These are phyloP conservation scores for Criorhina ranunculi DNA, from an alignment of 2,888 invertebrate species.

Conservation along the genomic window DNA sequence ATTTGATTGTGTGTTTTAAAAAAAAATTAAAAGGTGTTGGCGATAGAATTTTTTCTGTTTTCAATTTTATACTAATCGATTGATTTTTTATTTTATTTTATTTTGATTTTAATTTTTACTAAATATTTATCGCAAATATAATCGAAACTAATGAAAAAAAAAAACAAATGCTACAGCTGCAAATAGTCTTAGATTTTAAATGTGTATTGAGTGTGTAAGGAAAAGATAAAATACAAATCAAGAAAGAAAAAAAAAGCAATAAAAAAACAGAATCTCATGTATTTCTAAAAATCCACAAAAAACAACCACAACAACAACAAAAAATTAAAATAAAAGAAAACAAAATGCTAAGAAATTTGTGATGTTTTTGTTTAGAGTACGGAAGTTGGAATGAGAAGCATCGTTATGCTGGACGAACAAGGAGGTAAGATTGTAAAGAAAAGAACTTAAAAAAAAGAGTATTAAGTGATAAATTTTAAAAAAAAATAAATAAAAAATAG, in stretches of 20 bases:
- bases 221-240: conserved; percentile 27
- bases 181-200: conserved; percentile 64
- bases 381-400: conserved; percentile 99
- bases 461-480: conserved; percentile 54
- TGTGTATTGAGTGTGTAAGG: conserved; percentile 64
- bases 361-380: conserved; percentile 96
- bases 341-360: conserved; percentile 79
- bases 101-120: conserved; percentile 59
- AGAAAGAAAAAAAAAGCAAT: conserved; percentile 24
- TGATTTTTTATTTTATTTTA: conserved; percentile 37
- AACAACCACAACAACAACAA: conserved; percentile 61
- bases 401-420: conserved; percentile 99
- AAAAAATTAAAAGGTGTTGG: conserved; percentile 59
- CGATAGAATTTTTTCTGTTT: conserved; percentile 43
- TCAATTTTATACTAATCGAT: conserved; percentile 51
- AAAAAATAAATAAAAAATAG: conserved; percentile 21
- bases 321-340: conserved; percentile 62
- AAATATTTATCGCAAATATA: conserved; percentile 56
- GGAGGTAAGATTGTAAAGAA: conserved; percentile 94
- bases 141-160: conserved; percentile 78
- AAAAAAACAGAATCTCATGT: conserved; percentile 56
- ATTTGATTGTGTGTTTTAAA: conserved; percentile 29
- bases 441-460: conserved; percentile 62
- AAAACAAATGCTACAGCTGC: conserved; percentile 67
- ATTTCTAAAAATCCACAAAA: conserved; percentile 69